A percentile compares a stretch with the other conserved stretches of the same genome.
Conservation (phyloP, 2,888 invertebrate genomes). For the Drosophila birchii region DNA sequence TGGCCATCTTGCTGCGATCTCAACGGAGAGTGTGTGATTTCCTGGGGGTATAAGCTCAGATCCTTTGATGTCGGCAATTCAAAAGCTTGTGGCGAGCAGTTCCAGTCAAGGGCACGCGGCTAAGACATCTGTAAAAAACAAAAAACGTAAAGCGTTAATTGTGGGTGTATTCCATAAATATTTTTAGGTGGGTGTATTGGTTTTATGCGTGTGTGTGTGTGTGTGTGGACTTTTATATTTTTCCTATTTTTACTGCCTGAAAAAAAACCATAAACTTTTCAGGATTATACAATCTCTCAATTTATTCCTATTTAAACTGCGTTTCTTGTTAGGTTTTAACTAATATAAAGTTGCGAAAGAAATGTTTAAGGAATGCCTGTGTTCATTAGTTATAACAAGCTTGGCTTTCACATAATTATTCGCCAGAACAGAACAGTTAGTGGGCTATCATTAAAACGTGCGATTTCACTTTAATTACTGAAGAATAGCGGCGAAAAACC, state of each 20-base stretch:
- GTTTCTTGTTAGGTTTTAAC: neutral
- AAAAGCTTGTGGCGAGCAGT: conserved; percentile 3
- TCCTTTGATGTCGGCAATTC: conserved; percentile 24
- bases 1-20: conserved; percentile 89
- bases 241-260: neutral
- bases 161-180: conserved; percentile 24
- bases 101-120: conserved; percentile 13
- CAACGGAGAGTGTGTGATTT: neutral
- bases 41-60: neutral
- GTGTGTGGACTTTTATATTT: too few species aligned
- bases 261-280: neutral
- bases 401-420: conserved; percentile 13
- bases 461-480: conserved; percentile 11
- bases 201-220: too few species aligned
- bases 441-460: neutral
- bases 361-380: neutral
- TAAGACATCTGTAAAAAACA: conserved; percentile 64
- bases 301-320: neutral
- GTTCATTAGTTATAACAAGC: conserved; percentile 1
- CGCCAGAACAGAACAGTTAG: conserved; percentile 2
- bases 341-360: too few species aligned
- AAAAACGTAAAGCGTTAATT: conserved; percentile 26
- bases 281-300: conserved; percentile 1
- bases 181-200: neutral
- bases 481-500: neutral